Conservation (phyloP, 2,888 invertebrate species). For the Microdon myrmicae region DNA sequence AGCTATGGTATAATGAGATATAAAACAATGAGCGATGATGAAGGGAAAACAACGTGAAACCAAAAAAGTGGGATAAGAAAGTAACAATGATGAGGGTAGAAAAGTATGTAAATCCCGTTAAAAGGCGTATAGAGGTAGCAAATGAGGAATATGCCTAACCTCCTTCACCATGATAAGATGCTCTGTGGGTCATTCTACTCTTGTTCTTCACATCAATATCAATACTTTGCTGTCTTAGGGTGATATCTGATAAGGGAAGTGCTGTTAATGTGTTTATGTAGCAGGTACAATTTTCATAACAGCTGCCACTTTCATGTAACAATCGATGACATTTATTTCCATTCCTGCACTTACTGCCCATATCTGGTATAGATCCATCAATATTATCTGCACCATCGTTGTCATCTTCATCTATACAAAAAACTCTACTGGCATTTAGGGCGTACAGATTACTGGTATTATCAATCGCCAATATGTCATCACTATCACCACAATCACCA, state of each 20-base stretch:
- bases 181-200: conserved; percentile 30
- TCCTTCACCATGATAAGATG: conserved; percentile 48
- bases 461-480: conserved; percentile 22
- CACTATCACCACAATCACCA: conserved; percentile 32
- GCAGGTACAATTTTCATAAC: background rate
- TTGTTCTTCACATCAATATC: conserved; percentile 16
- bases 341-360: background rate
- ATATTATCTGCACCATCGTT: background rate
- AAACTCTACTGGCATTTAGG: conserved; percentile 24
- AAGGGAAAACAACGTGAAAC: too few relatives aligned
- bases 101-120: too few relatives aligned
- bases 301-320: background rate
- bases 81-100: too few relatives aligned
- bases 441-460: conserved; percentile 19
- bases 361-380: background rate
- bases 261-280: conserved; percentile 10
- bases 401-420: conserved; percentile 32
- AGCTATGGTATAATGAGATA: too few relatives aligned
- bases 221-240: conserved; percentile 19
- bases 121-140: conserved; percentile 3
- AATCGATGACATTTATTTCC: background rate
- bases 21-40: too few relatives aligned
- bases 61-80: too few relatives aligned
- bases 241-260: conserved; percentile 20
- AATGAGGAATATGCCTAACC: conserved; percentile 37